Evolutionary conservation across 1,140 invertebrate species (phyloP), one percentile per base, ranked within the genome.

Genomic region (Catajapyx aquilonaris): DNA sequence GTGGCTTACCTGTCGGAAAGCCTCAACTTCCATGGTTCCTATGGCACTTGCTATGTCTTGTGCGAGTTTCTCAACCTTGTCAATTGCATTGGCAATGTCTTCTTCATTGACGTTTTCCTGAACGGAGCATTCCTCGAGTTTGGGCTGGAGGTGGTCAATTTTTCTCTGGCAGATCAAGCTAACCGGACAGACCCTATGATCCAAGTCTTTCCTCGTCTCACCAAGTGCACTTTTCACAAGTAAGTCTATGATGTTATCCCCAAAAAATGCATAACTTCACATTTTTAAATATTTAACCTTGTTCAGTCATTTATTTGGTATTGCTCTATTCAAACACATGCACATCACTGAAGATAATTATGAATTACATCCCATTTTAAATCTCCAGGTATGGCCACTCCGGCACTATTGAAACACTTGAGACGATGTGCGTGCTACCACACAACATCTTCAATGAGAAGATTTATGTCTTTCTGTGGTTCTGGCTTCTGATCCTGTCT

Each of bases 391-490:
- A 56, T 49, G 77, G 67, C 41, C 59, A 61, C 44, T 72, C 66
- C 9, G 75, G 75, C 4, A 54, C 57, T 0, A 50, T 65, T 13
- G 62, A 71, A 46, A 50, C 57, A 0, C 60, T 62, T 40, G 78
- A 84, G 44, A 64, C 66, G 7, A 55, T 83, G 0, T 84, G 78
- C 45, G 62, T 81, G 4, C 52, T 83, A 32, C 72, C 78, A 0
- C 47, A 81, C 7, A 84, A 84, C 47, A 69, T 80, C 40, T 57
- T 83, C 11, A 80, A 81, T 51, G 77, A 81, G 48, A 84, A 83
- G 50, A 71, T 81, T 34, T 84, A 79, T 46, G 60, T 74, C 9
- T 69, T 84, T 34, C 50, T 83, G 0, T 81, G 76, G 76, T 72
- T 81, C 51, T 86, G 81, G 81, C 72, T 83, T 35, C 62, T 80